These are phyloP conservation scores for Eulemur rubriventer DNA, from an alignment of 2,797 vertebrate genomes.

Conservation along the genomic window DNA sequence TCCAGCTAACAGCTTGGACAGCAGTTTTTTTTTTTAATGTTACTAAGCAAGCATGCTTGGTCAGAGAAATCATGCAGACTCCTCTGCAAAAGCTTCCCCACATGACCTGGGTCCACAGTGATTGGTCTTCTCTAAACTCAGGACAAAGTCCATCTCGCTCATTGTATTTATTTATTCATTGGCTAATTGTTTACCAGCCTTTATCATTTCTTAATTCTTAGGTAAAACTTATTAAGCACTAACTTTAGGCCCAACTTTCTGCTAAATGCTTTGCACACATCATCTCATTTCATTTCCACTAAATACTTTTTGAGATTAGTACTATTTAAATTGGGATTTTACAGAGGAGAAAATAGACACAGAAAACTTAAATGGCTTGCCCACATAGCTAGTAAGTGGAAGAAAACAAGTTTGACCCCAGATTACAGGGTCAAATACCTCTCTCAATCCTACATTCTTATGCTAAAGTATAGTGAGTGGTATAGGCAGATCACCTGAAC, in stretches of 20 bases:
- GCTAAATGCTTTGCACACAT: background rate
- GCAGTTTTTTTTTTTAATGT: conserved; percentile 46
- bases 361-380: background rate
- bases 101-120: background rate
- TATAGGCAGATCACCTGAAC: background rate
- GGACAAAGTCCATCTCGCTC: background rate
- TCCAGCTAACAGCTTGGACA: conserved; percentile 65
- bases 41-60: conserved; percentile 32
- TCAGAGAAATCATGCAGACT: background rate
- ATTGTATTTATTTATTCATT: background rate
- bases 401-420: background rate
- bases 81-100: background rate
- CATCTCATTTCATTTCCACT: background rate
- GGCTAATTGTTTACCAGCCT: background rate
- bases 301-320: background rate
- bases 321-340: background rate
- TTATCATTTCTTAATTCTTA: background rate
- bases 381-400: background rate
- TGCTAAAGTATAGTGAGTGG: background rate
- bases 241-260: background rate
- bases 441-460: background rate
- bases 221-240: background rate
- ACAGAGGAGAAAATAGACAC: background rate
- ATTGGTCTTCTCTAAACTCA: background rate
- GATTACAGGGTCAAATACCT: background rate